Base-by-base conservation (phyloP, 2,888 invertebrate species). In the Pseudeuparius sepicola region DNA sequence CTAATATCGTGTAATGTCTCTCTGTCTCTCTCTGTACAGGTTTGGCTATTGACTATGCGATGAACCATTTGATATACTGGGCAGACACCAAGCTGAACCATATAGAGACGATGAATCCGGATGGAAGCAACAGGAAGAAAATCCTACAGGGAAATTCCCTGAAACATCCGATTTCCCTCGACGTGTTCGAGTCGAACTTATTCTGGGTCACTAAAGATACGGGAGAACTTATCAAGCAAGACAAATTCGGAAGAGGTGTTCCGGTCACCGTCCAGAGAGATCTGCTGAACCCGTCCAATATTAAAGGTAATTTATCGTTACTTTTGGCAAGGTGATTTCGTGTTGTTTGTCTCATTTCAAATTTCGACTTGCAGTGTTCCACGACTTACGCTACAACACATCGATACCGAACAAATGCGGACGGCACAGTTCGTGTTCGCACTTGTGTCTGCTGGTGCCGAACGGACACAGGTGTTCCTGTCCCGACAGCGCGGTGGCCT, bases 231-330 rank as follows among this genome's bases (percentile, higher is more conserved):
- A 69, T 87, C 30, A 73, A 76, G 14, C 92, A 93, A 60, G 94
- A 98, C 61, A 98, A 98, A 67, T 97, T 97, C 64, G 97, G 97
- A 0, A 70, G 93, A 31, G 94, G 94, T 7, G 87, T 93, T 42
- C 84, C 88, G 24, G 81, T 84, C 28, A 68, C 78, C 2, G 68
- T 97, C 13, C 80, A 87, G 41, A 78, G 77, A 49, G 83, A 90
- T 55, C 71, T 96, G 39, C 75, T 82, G 46, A 83, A 84, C 59
- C 88, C 93, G 1, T 82, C 87, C 11, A 83, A 84, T 39, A 76
- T 97, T 2, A 87, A 84, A 68, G 75, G 78, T 78, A 55, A 49
- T 39, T 17, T 20, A n/a, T n/a, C n/a, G n/a, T n/a, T n/a, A n/a
- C n/a, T n/a, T n/a, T n/a, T n/a, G n/a, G n/a, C n/a, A n/a, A n/a